phyloP scores from a whole-genome alignment of 2,888 invertebrate species.

The Cremastobaeus sp. region DNA sequence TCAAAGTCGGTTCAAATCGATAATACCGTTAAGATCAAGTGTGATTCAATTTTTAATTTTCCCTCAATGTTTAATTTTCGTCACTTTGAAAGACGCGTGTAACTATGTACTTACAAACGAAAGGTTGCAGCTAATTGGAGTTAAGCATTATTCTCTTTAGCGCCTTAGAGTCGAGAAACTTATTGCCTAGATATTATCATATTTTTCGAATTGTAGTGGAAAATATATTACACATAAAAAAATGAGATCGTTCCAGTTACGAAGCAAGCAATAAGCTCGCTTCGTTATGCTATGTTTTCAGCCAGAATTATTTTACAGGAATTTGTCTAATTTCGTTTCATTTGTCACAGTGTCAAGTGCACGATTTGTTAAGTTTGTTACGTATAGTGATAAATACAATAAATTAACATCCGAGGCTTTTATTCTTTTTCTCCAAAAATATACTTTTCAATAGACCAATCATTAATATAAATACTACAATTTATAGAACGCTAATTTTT shows the following conservation, averaged over 20 bases:
- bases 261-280: slow-evolving; percentile 25
- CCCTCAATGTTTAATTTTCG: slow-evolving; percentile 46
- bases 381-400: slow-evolving; percentile 19
- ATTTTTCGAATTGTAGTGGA: slow-evolving; percentile 46
- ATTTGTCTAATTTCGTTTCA: slow-evolving; percentile 13
- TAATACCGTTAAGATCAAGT: slow-evolving; percentile 12
- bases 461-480: too few species aligned
- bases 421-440: too few species aligned
- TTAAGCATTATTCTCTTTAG: slow-evolving; percentile 53
- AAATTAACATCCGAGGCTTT: slow-evolving; percentile 38
- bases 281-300: slow-evolving; percentile 29
- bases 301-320: slow-evolving; percentile 42
- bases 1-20: too few species aligned
- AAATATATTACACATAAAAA: slow-evolving; percentile 46
- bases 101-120: slow-evolving; percentile 50
- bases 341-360: too few species aligned
- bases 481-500: too few species aligned
- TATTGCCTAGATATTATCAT: slow-evolving; percentile 47
- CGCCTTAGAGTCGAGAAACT: slow-evolving; percentile 38
- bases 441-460: too few species aligned
- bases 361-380: slow-evolving; percentile 47
- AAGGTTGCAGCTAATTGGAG: slow-evolving; percentile 50
- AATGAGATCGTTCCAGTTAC: slow-evolving; percentile 53
- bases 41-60: slow-evolving; percentile 33
- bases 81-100: slow-evolving; percentile 47